Base-by-base conservation (phyloP, 2,113 vertebrate species). In the Prietella phreatophila region DNA sequence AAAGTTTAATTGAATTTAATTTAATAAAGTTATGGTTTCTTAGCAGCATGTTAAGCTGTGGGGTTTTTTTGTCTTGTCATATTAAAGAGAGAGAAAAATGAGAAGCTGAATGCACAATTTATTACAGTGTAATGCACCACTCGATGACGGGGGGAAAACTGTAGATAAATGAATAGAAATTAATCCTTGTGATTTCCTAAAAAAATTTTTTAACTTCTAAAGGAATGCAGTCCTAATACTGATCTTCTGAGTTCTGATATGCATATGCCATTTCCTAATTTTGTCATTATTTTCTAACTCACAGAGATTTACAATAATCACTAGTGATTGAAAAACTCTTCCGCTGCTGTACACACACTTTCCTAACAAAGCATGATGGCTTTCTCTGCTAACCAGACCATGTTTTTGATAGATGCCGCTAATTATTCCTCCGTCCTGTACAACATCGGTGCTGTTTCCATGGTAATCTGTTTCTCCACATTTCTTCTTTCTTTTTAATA, bases 381-480 rank as follows among this genome's bases (percentile, higher is more conserved):
- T 55, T 87, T 75, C n/a, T 76, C 17, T 42, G 42, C 80, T 86
- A 88, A 89, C 86, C 87, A 89, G 88, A 95, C 94, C 92, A 94
- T 96, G 95, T 95, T 96, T 96, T 95, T 95, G 94, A 95, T 94
- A 95, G 95, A 84, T 76, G 67, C 81, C 58, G 95, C 96, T 96
- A 95, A 96, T 95, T 96, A 96, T 96, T 95, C 63, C 95, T 95
- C 94, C 95, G 95, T 96, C 96, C 94, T 96, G 95, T 94, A 96
- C 95, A 95, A 96, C 96, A 96, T 94, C 96, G 94, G 96, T 96
- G 94, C 95, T 94, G 96, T 97, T 96, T 96, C 97, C 96, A 97
- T 97, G 96, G 96, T 96, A 96, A 97, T 96, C 94, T 94, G 94
- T 95, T 91, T 88, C 82, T 89, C 89, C 20, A 42, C 47, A 3